Evolutionary conservation across 2,888 invertebrate species (phyloP), one percentile per base, ranked within the genome.

Genomic region (Caenorhabditis sp.): DNA sequence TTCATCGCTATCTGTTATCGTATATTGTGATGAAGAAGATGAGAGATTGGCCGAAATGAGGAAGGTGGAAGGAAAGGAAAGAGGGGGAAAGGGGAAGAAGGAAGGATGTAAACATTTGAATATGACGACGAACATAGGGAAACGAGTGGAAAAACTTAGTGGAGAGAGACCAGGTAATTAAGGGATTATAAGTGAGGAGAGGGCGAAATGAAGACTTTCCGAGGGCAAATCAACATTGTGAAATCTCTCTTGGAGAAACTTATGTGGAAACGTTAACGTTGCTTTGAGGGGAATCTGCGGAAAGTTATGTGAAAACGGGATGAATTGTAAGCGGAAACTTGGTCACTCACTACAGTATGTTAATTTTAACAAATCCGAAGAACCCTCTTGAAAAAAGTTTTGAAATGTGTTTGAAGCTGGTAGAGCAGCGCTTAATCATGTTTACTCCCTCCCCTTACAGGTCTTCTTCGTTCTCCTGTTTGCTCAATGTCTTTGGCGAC

Each of bases 21-120:
- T 69, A 62, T 62, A 69, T 69, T 77, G 68, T 69, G 76, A 68
- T 77, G 76, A 68, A 77, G 67, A 60, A 53, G 51, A 62, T 40
- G 53, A 56, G 47, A 64, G 40, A 53, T 50, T 32, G 55, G 24
- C 55, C 55, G 44, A 55, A 68, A 55, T 28, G 55, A 68, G 64
- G 51, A 64, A 55, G 22, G 28, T 24, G 22, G 51, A 55, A 50
- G 15, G 40, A 55, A 53, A 32, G 32, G 32, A 32, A 71, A 28
- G 22, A 20, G 50, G 62, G 47, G 32, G 32, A 32, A 71, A 28
- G 22, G 28, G 50, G 62, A 4, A 9, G 35, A 22, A 26, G 26
- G 37, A 67, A 67, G 35, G 53, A 64, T 74, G 65, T 74, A 74
- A 47, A 74, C 65, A 51, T 72, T 64, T 72, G 55, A 44, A 61